Base-by-base conservation (phyloP, 2,113 vertebrate genomes). In the Trematocara stigmaticum region DNA sequence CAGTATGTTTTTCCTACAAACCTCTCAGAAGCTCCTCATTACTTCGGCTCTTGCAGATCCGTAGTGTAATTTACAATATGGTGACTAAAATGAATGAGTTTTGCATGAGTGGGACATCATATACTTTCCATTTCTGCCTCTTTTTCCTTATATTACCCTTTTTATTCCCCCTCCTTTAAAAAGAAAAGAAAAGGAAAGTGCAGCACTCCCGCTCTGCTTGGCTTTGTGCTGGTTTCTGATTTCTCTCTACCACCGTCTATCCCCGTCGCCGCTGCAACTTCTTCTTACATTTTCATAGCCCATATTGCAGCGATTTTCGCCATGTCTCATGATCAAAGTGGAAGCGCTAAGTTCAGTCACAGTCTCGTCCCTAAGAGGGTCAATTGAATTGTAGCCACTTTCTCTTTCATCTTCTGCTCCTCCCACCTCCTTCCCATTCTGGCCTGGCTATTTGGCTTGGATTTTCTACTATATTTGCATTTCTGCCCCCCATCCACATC, bases 241-340 rank as follows among this genome's bases (percentile, higher is more conserved):
- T 83, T 56, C 40, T 10, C 52, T 69, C 5, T 20, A 18, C 78
- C 16, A 29, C n/a, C 42, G 13, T 59, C 83, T 31, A 31, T 49
- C 85, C 71, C 10, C 2, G 18, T 45, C n/a, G 3, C 31, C 16
- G 2, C 40, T 35, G 42, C 26, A 35, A 55, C 56, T 42, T 61
- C 52, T 42, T 61, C 34, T 81, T 82, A 71, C 85, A 51, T 90
- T 88, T 87, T 42, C 47, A 49, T 47, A 10, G 23, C 18, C 83
- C 83, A 49, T 59, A 86, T 91, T 91, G 82, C 90, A 89, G 76
- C 2, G 49, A 88, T 92, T 89, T 91, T 81, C 42, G 12, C 78
- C 91, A 83, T 91, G 64, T 78, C 84, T 57, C 64, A 49, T 69
- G 84, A 92, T 92, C 87, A 93, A 93, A 93, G 86, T 3, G 40